Base-by-base conservation (phyloP, 1,140 invertebrate genomes). In the Phortica variegata region DNA sequence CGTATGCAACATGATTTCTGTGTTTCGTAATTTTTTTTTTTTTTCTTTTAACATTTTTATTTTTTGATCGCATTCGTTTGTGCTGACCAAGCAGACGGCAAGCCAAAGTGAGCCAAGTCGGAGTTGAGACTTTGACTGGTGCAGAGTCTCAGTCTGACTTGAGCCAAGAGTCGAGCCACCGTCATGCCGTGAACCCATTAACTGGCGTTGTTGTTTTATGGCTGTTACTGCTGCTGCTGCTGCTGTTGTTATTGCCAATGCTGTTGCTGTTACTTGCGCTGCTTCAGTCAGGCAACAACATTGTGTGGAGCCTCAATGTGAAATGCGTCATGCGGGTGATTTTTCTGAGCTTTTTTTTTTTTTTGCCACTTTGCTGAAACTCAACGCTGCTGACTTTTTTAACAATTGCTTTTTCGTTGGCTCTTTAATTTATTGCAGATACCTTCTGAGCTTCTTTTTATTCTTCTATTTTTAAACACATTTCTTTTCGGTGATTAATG, bases 101-200 rank as follows among this genome's bases (percentile, higher is more conserved):
- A 6, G 23, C 5, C 10, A 10, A 26, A 26, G 23, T 10, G 10
- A 26, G 23, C 5, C 23, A 26, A 26, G 23, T 26, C 10, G 23
- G 23, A 26, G 23, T 26, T 26, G 23, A 26, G 23, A 5, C 10
- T 10, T 26, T 6, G 10, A 10, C 23, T 26, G n/a, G n/a, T n/a
- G n/a, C n/a, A n/a, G n/a, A n/a, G n/a, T n/a, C n/a, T n/a, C n/a
- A n/a, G n/a, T n/a, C n/a, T n/a, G n/a, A n/a, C n/a, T n/a, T n/a
- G n/a, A n/a, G n/a, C n/a, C n/a, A n/a, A n/a, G n/a, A n/a, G n/a
- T n/a, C n/a, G n/a, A n/a, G 65, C 63, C 63, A 68, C 63, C 60
- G 65, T 54, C 65, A 69, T 68, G 58, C 65, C 65, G 60, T 68
- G 65, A 68, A 68, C 63, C 65, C 63, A 68, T 68, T 68, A 69